phyloP scores from a whole-genome alignment of 2,113 vertebrate genomes.

The Nematolebias whitei region DNA sequence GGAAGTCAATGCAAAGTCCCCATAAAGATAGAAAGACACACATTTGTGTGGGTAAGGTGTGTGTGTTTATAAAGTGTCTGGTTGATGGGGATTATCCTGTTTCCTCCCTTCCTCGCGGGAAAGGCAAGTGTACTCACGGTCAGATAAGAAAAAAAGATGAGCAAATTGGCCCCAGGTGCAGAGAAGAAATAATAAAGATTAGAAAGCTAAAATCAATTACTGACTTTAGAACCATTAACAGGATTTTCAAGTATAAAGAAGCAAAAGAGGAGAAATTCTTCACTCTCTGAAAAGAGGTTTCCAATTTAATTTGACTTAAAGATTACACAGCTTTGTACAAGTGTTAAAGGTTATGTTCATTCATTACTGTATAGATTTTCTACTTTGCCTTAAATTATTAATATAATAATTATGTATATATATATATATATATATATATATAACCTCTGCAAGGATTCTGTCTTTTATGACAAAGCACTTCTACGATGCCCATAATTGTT shows the following conservation, averaged over 20 bases:
- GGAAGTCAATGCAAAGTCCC: no score
- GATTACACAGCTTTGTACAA: slow-evolving; percentile 4
- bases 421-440: no score
- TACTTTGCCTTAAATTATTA: no score
- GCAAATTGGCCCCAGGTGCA: slow-evolving; percentile 64
- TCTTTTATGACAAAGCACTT: slow-evolving; percentile 2
- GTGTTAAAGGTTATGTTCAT: slow-evolving; percentile 17
- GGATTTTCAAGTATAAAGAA: slow-evolving; percentile 21
- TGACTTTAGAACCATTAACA: slow-evolving; percentile 25
- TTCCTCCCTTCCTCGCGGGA: slow-evolving; percentile 21
- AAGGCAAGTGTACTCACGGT: slow-evolving; percentile 21
- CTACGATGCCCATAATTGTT: neutral
- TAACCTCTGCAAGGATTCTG: neutral
- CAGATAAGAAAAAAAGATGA: slow-evolving; percentile 43
- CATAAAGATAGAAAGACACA: no score
- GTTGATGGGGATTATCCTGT: slow-evolving; percentile 44
- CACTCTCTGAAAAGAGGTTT: slow-evolving; percentile 12
- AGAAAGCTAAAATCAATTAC: slow-evolving; percentile 59
- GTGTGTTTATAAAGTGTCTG: slow-evolving; percentile 15
- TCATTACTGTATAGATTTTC: slow-evolving; percentile 15
- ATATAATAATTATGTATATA: no score
- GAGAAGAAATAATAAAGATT: slow-evolving; percentile 53
- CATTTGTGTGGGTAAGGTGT: no score
- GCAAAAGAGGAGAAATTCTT: slow-evolving; percentile 1
- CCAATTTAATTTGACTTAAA: slow-evolving; percentile 3